These are phyloP conservation scores for Paratilapia polleni DNA, from an alignment of 2,113 vertebrate genomes.

Conservation along the genomic window DNA sequence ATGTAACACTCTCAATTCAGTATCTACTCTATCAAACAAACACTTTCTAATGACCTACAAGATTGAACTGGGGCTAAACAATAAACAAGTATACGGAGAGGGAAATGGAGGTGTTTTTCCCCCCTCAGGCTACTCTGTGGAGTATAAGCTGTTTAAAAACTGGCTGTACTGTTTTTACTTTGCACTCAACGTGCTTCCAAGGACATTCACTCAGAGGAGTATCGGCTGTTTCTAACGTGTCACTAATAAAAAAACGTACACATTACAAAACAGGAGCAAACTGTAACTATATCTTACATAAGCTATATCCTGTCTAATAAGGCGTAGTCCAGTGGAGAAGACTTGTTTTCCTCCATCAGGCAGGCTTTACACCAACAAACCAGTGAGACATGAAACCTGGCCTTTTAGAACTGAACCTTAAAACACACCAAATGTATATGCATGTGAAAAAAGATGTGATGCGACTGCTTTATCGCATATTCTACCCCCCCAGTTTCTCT, in stretches of 20 bases:
- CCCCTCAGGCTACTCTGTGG: not conserved
- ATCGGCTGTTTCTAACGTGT: not conserved
- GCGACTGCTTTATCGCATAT: too few relatives aligned
- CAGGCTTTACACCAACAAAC: not conserved
- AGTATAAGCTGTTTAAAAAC: not conserved
- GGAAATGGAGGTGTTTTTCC: not conserved
- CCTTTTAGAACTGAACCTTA: not conserved
- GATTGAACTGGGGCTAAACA: not conserved
- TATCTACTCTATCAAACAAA: slow-evolving; percentile 1
- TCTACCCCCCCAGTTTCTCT: not conserved
- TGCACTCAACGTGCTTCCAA: not conserved
- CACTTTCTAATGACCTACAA: not conserved
- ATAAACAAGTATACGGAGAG: not conserved
- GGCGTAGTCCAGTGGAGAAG: not conserved
- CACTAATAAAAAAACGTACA: not conserved
- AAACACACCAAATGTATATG: not conserved
- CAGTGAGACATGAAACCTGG: not conserved
- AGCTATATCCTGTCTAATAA: not conserved
- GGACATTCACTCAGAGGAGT: not conserved
- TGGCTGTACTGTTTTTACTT: not conserved
- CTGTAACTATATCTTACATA: not conserved
- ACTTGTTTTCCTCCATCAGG: not conserved
- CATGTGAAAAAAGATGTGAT: too few relatives aligned
- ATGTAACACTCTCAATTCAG: not conserved
- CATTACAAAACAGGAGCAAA: not conserved